phyloP scores from a whole-genome alignment of 2,113 vertebrate species.

The Plecotus auritus region DNA sequence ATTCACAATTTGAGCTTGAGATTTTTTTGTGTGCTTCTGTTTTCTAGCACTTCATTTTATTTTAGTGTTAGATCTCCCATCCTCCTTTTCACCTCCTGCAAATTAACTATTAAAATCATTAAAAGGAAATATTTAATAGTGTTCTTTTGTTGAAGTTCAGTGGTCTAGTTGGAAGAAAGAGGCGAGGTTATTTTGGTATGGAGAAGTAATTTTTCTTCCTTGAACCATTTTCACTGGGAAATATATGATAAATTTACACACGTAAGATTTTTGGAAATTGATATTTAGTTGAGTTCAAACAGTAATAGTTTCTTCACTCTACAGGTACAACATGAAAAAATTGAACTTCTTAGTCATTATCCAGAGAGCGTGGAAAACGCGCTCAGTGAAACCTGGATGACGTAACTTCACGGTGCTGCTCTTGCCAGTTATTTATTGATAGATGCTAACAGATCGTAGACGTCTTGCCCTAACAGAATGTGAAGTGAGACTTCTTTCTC shows the following conservation, averaged over 20 bases:
- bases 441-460: neutral
- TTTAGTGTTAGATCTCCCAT: slow-evolving; percentile 48
- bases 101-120: slow-evolving; percentile 61
- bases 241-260: neutral
- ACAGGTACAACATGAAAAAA: neutral
- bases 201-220: slow-evolving; percentile 46
- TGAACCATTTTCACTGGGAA: neutral
- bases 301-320: neutral
- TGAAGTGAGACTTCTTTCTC: neutral
- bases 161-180: slow-evolving; percentile 38
- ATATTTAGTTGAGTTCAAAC: neutral
- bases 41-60: slow-evolving; percentile 61
- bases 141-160: slow-evolving; percentile 50
- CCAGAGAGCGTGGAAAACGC: neutral
- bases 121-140: slow-evolving; percentile 54
- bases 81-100: slow-evolving; percentile 40
- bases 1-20: slow-evolving; percentile 62
- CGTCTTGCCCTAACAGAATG: neutral
- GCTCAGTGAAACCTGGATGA: neutral
- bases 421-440: slow-evolving; percentile 43
- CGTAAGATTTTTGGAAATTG: neutral
- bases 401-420: neutral
- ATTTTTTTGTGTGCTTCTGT: slow-evolving; percentile 68
- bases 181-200: slow-evolving; percentile 23
- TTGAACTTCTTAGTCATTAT: slow-evolving; percentile 34